Evolutionary conservation across 2,888 invertebrate genomes (phyloP).

Genomic region (Drosophila colorata): DNA sequence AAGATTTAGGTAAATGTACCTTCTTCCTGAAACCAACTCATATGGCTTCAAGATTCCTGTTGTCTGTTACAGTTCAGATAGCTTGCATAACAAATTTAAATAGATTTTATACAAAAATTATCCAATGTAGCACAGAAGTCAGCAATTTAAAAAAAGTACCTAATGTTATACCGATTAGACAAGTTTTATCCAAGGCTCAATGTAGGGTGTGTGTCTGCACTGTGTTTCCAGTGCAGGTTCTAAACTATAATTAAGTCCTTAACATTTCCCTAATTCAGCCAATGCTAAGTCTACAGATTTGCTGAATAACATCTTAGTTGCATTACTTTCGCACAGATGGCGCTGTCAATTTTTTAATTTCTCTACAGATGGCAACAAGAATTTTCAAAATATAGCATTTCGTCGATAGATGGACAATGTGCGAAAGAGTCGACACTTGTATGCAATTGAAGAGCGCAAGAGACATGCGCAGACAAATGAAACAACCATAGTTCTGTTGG

Average conservation of each 20-base stretch:
- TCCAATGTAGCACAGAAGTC: not conserved
- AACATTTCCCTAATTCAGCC: not conserved
- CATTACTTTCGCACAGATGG: not conserved
- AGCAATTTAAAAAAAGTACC: not conserved
- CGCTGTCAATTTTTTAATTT: not conserved
- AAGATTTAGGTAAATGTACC: too few species aligned
- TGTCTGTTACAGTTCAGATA: not conserved
- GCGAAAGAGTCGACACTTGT: too few species aligned
- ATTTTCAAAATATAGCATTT: not conserved
- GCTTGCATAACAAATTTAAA: not conserved
- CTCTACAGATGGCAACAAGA: not conserved
- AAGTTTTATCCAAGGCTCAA: too few species aligned
- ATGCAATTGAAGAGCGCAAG: too few species aligned
- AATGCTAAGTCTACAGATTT: not conserved
- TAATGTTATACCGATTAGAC: not conserved
- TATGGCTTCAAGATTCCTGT: not conserved
- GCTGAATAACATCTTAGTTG: slow-evolving; percentile 5
- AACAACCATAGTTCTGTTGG: not conserved
- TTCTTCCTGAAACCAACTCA: not conserved
- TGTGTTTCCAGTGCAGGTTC: not conserved
- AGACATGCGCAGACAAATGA: not conserved
- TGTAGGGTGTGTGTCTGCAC: not conserved
- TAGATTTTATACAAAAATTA: not conserved
- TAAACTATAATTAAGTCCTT: not conserved
- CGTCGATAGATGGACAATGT: not conserved